Conservation (phyloP, 2,113 vertebrate genomes). For the Toxotes jaculatrix region DNA sequence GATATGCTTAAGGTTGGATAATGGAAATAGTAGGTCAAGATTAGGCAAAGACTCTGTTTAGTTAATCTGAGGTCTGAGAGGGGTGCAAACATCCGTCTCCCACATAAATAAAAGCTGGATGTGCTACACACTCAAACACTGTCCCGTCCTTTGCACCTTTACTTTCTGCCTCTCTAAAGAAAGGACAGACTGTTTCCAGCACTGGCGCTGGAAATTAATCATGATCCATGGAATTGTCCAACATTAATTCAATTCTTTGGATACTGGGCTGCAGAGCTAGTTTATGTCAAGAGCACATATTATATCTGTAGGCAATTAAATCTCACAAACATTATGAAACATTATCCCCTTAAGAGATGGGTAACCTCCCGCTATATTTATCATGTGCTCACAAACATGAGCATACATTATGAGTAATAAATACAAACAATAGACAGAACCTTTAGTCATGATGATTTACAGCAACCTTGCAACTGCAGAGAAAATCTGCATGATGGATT, state of each 20-base stretch:
- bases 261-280: background rate
- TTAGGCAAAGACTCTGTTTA: background rate
- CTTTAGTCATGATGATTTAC: constrained; percentile 61
- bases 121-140: background rate
- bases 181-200: background rate
- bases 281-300: background rate
- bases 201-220: background rate
- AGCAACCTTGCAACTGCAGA: constrained; percentile 20
- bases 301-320: constrained; percentile 16
- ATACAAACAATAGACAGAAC: constrained; percentile 5
- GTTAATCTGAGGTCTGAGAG: background rate
- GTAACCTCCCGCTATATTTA: background rate
- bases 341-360: background rate
- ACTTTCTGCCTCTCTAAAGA: background rate
- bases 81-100: background rate
- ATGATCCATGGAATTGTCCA: background rate
- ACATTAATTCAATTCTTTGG: background rate
- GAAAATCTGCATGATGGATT: constrained; percentile 54
- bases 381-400: constrained; percentile 12
- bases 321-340: constrained; percentile 16
- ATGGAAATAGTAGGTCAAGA: too few species aligned
- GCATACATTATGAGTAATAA: constrained; percentile 46
- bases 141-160: background rate
- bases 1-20: too few species aligned
- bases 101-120: background rate